A percentile compares a stretch with the other conserved stretches of the same genome.
Evolutionary conservation across 2,888 invertebrate genomes (phyloP).

Genomic region (Drosophila maculinotata): DNA sequence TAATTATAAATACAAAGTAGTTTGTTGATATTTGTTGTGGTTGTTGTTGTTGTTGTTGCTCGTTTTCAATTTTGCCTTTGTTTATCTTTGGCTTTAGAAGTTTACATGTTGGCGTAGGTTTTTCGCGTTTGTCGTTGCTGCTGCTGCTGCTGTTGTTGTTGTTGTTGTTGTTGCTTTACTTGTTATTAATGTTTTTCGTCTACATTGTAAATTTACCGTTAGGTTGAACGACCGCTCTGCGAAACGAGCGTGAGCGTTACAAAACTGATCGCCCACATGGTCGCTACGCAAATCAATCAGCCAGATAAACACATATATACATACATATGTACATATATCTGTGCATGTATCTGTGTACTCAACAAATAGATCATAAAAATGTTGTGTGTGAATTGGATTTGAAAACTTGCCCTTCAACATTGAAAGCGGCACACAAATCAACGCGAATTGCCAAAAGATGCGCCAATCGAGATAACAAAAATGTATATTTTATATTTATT

Average conservation of each 20-base stretch:
- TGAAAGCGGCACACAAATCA: slow-evolving; percentile 52
- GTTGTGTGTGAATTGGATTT: slow-evolving; percentile 13
- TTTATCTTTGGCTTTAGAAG: slow-evolving; percentile 81
- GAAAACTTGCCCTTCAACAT: slow-evolving; percentile 61
- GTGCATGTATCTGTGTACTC: not conserved
- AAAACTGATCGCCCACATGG: slow-evolving; percentile 68
- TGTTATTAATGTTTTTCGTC: slow-evolving; percentile 42
- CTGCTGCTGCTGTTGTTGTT: slow-evolving; percentile 26
- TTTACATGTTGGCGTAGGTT: slow-evolving; percentile 82
- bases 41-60: slow-evolving; percentile 48
- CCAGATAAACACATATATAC: slow-evolving; percentile 8
- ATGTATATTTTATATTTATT: slow-evolving; percentile 49
- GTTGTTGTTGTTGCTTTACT: slow-evolving; percentile 43
- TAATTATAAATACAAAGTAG: slow-evolving; percentile 80
- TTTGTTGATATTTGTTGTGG: slow-evolving; percentile 78
- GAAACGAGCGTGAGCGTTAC: slow-evolving; percentile 57
- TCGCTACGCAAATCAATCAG: slow-evolving; percentile 64
- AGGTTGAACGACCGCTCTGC: slow-evolving; percentile 65
- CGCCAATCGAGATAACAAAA: slow-evolving; percentile 62
- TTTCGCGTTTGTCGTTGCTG: slow-evolving; percentile 30
- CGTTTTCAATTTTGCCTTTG: slow-evolving; percentile 64
- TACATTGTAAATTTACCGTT: slow-evolving; percentile 77
- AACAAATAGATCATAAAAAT: slow-evolving; percentile 48
- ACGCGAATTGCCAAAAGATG: slow-evolving; percentile 60
- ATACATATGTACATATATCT: not conserved